Evolutionary conservation across 2,797 vertebrate genomes (phyloP).

Genomic region (Parotocinclus haroldoi): DNA sequence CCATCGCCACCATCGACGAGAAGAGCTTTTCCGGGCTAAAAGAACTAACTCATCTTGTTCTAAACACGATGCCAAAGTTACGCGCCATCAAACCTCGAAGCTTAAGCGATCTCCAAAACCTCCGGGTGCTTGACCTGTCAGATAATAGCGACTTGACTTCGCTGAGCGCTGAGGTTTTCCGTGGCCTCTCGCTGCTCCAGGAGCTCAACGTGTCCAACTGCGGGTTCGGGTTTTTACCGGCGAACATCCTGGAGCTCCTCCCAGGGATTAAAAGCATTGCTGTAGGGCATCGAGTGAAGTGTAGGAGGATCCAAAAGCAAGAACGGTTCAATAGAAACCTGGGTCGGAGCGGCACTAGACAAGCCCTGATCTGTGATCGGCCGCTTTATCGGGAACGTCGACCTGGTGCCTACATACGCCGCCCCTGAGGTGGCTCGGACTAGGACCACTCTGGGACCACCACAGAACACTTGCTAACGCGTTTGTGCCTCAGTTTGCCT

Average conservation of each 20-base stretch:
- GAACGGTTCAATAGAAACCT: constrained; percentile 81
- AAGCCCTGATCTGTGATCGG: no score
- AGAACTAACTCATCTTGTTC: constrained; percentile 81
- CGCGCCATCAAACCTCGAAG: constrained; percentile 66
- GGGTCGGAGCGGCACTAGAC: constrained; percentile 40
- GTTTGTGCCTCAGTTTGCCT: no score
- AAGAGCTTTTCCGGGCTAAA: constrained; percentile 73
- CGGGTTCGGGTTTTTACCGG: constrained; percentile 71
- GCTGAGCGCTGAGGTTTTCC: constrained; percentile 72
- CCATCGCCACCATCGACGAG: constrained; percentile 67
- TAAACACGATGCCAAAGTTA: constrained; percentile 71
- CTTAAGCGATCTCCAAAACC: constrained; percentile 76
- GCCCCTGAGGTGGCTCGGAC: no score
- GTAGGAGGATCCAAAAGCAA: constrained; percentile 82
- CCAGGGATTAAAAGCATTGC: constrained; percentile 83
- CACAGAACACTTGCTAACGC: no score
- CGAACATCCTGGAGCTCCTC: constrained; percentile 73
- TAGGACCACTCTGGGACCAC: no score
- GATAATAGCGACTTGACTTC: constrained; percentile 73
- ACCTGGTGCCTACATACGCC: no score
- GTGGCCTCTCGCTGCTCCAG: constrained; percentile 78
- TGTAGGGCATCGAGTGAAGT: constrained; percentile 70
- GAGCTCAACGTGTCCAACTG: constrained; percentile 86
- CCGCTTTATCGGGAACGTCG: no score
- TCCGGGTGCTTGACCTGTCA: constrained; percentile 89